Evolutionary conservation across 2,888 invertebrate genomes (phyloP), one percentile per base, ranked within the genome.

Genomic region (Polylopha cassiicola): DNA sequence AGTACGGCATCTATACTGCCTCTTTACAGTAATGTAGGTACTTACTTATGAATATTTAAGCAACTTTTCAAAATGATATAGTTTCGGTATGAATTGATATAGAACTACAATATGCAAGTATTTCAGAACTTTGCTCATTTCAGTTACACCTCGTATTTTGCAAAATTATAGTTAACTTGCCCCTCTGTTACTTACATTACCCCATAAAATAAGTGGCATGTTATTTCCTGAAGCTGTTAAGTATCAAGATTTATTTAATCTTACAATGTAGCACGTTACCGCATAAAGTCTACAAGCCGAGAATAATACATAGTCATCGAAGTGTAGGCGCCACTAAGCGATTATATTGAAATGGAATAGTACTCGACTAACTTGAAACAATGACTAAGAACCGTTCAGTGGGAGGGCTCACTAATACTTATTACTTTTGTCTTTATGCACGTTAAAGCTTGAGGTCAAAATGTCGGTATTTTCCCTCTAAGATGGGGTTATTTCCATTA

Each of bases 301-400:
- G 14, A 33, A 22, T 9, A 17, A 18, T 29, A 14, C 24, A 24
- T 36, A 34, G 53, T 55, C 44, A 48, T 46, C 41, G 42, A 43
- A 50, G 69, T 67, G 79, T 79, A 73, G 79, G 76, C 74, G 78
- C 70, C 61, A 55, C 57, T 48, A 49, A 61, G 63, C 67, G 70
- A 71, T 78, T 71, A 72, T 59, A 74, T 74, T 74, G 65, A 72
- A 74, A 78, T 76, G 61, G 63, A 71, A 71, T 65, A 68, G 63
- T 64, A 55, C 54, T 59, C 46, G 37, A 51, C 47, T 48, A 22
- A 42, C 21, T 50, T 65, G 57, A 71, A 73, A 82, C 81, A 82
- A 81, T 80, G 73, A 68, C 51, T 48, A 48, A 56, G 61, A 59
- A 67, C 67, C 55, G 61, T 66, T 65, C 55, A 63, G 76, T 81